Conservation (phyloP, 2,888 invertebrate species). For the Mesodorylaimus sp. region DNA sequence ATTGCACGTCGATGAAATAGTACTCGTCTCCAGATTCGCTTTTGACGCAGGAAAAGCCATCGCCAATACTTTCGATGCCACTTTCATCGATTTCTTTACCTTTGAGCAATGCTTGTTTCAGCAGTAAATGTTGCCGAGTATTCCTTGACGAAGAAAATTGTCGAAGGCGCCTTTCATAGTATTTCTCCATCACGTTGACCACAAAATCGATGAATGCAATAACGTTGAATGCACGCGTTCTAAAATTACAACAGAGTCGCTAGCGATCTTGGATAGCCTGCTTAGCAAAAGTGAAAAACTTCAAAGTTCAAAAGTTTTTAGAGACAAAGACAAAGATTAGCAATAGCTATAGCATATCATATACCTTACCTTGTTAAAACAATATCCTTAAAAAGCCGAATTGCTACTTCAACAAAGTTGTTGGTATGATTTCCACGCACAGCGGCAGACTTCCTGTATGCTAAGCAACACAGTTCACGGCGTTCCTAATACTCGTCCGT, state of each 20-base stretch:
- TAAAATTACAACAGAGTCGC: no score
- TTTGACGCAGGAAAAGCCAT: neutral
- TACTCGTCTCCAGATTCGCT: neutral
- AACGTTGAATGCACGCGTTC: neutral
- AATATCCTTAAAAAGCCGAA: no score
- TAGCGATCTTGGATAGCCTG: no score
- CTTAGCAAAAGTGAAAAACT: no score
- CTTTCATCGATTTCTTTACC: neutral
- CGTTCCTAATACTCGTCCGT: no score
- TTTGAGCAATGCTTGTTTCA: neutral
- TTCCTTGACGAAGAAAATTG: neutral
- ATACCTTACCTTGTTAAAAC: neutral
- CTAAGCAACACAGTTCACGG: neutral
- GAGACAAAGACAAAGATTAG: no score
- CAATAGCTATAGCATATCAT: no score
- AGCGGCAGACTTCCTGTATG: neutral
- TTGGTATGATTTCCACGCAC: no score
- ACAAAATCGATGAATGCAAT: neutral
- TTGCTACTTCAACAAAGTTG: neutral
- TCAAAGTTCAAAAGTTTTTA: no score
- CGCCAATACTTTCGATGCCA: neutral
- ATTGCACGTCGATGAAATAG: neutral
- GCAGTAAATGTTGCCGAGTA: neutral
- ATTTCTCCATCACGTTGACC: neutral
- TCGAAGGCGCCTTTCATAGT: neutral